Conservation (phyloP, 2,888 invertebrate genomes). For the Salpingus planirostris region DNA sequence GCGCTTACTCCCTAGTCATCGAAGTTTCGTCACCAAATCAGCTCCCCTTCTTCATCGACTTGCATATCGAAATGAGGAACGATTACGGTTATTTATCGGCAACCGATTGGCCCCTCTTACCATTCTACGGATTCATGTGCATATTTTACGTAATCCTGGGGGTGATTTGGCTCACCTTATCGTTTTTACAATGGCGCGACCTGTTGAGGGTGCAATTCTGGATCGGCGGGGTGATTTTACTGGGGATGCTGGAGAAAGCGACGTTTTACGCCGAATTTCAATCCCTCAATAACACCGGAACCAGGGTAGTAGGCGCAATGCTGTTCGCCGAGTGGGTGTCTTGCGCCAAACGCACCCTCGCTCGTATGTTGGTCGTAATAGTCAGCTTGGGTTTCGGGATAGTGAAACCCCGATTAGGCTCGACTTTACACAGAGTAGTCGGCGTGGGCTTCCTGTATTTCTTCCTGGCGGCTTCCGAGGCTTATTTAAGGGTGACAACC, state of each 20-base stretch:
- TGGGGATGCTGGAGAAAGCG: slow-evolving; percentile 82
- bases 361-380: slow-evolving; percentile 88
- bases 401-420: slow-evolving; percentile 85
- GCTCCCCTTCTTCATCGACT: slow-evolving; percentile 47
- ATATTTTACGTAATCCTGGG: slow-evolving; percentile 77
- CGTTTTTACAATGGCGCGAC: slow-evolving; percentile 84
- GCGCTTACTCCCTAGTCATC: slow-evolving; percentile 58
- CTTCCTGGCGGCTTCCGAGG: slow-evolving; percentile 75
- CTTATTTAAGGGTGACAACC: slow-evolving; percentile 66
- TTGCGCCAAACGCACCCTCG: slow-evolving; percentile 81
- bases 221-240: slow-evolving; percentile 85
- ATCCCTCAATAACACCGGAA: slow-evolving; percentile 61
- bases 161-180: slow-evolving; percentile 71
- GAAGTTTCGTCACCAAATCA: slow-evolving; percentile 35
- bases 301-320: slow-evolving; percentile 59
- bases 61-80: slow-evolving; percentile 65
- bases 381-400: slow-evolving; percentile 94
- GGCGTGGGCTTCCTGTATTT: slow-evolving; percentile 79
- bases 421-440: slow-evolving; percentile 80
- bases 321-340: slow-evolving; percentile 86
- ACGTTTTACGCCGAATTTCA: slow-evolving; percentile 87
- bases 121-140: slow-evolving; percentile 88
- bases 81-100: slow-evolving; percentile 80
- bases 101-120: slow-evolving; percentile 79
- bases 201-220: slow-evolving; percentile 88